These are phyloP conservation scores for Poecilia wingei DNA, from an alignment of 2,797 vertebrate genomes.

Conservation along the genomic window DNA sequence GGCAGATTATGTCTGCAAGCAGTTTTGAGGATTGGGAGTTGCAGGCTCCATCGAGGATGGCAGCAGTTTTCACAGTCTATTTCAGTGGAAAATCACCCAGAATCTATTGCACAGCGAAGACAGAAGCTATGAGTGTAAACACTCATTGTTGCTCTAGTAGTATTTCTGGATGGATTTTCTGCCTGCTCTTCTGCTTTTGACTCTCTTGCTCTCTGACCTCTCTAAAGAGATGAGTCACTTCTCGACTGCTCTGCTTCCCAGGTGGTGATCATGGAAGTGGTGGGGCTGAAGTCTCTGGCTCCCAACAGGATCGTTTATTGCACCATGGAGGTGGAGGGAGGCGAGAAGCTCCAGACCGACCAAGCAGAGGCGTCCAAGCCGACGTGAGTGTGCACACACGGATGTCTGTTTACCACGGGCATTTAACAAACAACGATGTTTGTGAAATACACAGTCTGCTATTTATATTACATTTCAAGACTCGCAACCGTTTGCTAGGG, in stretches of 20 bases:
- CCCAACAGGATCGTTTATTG: constrained; percentile 99
- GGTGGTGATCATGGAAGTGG: constrained; percentile 99
- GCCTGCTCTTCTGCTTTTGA: constrained; percentile 15
- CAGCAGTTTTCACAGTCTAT: constrained; percentile 21
- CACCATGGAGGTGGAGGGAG: constrained; percentile 99
- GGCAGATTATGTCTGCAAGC: constrained; percentile 32
- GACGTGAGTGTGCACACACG: constrained; percentile 85
- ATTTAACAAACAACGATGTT: constrained; percentile 5
- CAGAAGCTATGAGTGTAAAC: constrained; percentile 10
- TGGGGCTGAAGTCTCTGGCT: constrained; percentile 95
- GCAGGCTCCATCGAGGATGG: constrained; percentile 12
- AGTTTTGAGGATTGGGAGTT: constrained; percentile 20
- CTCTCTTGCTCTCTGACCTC: constrained; percentile 17
- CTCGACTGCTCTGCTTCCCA: constrained; percentile 64
- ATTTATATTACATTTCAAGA: neutral
- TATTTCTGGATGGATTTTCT: constrained; percentile 31
- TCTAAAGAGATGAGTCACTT: constrained; percentile 42
- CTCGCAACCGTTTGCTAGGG: neutral
- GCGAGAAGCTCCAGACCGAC: constrained; percentile 98
- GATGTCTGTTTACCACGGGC: constrained; percentile 9
- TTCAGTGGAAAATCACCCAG: constrained; percentile 24
- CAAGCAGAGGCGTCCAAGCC: constrained; percentile 99
- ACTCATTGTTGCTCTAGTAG: constrained; percentile 10
- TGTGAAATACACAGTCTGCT: neutral
- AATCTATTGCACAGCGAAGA: constrained; percentile 16